Base-by-base conservation (phyloP, 35 echinoderm and acorn worm species). In the Diadema setosum region DNA sequence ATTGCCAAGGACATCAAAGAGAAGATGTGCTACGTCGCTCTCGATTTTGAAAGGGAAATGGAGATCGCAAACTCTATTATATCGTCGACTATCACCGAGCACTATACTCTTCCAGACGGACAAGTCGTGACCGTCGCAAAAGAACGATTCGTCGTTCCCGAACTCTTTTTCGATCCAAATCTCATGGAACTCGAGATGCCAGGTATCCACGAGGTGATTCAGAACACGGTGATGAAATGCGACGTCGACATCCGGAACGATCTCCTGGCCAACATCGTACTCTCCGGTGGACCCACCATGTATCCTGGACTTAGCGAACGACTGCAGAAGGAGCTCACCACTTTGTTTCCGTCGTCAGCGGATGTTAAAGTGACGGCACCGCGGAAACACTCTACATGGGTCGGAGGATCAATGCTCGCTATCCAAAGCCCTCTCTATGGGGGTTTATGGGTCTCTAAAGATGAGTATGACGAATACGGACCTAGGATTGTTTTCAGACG, bases 391-490 rank as follows among this genome's bases (percentile, higher is more conserved):
- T 94, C 93, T 64, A 87, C 90, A 42, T 94, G 93, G 93, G 90
- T 94, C 32, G 93, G 93, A 6, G 93, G 93, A 46, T 94, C 93
- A 18, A 94, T 94, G n/a, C 75, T 48, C 90, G 43, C 70, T 87
- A 15, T 94, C 93, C 8, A 75, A 90, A 26, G 90, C 93, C 12
- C 90, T 83, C 82, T 90, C 90, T n/a, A n/a, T 87, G 87, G 90
- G 84, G 87, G 90, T 75, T 90, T 94, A 88, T 94, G 93, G 93
- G 90, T 94, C 84, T 90, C 87, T 83, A 94, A 90, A 60, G 73
- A 90, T 29, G 93, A 94, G 83, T 95, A 95, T 43, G 88, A 95
- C 65, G 93, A 95, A 76, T 65, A 81, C 78, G 93, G 93, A 27
- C 93, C 93, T 46, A 80, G 52, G 33, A 95, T 95, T 26, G 93